These are phyloP conservation scores for Spermophilus dauricus DNA, from an alignment of 2,113 vertebrate genomes.

Conservation along the genomic window DNA sequence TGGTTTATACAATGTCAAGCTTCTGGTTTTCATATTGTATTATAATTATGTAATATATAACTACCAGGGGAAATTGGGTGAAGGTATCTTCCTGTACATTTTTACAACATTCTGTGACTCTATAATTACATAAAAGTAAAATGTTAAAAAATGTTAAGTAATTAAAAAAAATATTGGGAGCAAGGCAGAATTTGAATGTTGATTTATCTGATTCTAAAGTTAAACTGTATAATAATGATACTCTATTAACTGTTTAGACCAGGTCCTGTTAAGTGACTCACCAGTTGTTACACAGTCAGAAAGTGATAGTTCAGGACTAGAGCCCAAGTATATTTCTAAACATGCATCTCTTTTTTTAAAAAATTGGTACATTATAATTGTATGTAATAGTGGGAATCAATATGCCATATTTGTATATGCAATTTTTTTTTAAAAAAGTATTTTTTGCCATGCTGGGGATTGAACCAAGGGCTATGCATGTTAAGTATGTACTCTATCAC, in stretches of 20 bases:
- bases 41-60: neutral
- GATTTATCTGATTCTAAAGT: neutral
- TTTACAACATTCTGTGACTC: conserved; percentile 1
- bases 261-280: neutral
- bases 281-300: neutral
- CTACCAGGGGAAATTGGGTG: neutral
- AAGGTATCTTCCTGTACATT: neutral
- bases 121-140: neutral
- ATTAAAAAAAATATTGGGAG: neutral
- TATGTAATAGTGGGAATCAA: too few species aligned
- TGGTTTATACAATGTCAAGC: neutral
- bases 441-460: neutral
- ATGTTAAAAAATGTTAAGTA: neutral
- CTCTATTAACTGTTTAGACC: neutral
- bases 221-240: neutral
- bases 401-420: too few species aligned
- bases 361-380: too few species aligned
- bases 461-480: neutral
- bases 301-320: neutral
- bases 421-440: too few species aligned
- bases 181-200: neutral
- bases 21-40: neutral
- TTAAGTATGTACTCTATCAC: neutral
- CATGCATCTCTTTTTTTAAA: too few species aligned
- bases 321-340: neutral